Percentiles rank a stretch among this genome's conserved stretches.
Conservation (phyloP, 2,888 invertebrate species). For the Ormyrus nitidulus region DNA sequence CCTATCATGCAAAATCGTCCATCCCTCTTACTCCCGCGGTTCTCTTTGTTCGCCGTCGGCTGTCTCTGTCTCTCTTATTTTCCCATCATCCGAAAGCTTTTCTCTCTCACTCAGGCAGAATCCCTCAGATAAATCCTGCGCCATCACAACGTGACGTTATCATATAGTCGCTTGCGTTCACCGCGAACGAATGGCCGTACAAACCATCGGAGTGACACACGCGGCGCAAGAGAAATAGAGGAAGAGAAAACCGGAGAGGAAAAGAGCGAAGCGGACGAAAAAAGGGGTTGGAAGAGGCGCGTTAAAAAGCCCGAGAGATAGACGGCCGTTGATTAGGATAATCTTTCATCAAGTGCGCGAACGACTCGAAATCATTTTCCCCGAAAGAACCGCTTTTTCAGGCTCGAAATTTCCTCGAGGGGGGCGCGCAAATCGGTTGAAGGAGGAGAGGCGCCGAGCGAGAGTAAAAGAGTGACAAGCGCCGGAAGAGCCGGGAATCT, state of each 20-base stretch:
- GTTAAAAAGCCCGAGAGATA: neutral
- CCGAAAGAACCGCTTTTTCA: no score
- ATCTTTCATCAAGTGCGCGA: neutral
- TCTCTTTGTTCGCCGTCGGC: constrained; percentile 4
- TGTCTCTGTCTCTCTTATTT: constrained; percentile 32
- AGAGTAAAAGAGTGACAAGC: no score
- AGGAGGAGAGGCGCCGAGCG: no score
- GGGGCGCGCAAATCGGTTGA: no score
- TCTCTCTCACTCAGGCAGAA: constrained; percentile 25
- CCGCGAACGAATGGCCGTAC: constrained; percentile 40
- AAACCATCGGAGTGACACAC: constrained; percentile 14
- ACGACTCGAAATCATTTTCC: constrained; percentile 48
- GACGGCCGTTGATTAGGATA: neutral
- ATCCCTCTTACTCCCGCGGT: neutral
- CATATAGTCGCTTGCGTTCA: constrained; percentile 29
- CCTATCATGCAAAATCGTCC: constrained; percentile 25
- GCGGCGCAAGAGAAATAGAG: neutral
- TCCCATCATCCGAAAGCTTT: constrained; percentile 39
- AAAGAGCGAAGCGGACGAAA: neutral
- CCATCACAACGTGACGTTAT: constrained; percentile 51
- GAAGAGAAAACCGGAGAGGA: neutral
- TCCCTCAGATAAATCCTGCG: constrained; percentile 46
- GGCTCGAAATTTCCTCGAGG: no score
- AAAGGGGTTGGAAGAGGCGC: neutral
- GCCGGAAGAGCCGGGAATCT: no score